Percentiles rank a stretch among this genome's conserved stretches.
phyloP scores from a whole-genome alignment of 2,797 vertebrate genomes.

The Lophotriccus pileatus region DNA sequence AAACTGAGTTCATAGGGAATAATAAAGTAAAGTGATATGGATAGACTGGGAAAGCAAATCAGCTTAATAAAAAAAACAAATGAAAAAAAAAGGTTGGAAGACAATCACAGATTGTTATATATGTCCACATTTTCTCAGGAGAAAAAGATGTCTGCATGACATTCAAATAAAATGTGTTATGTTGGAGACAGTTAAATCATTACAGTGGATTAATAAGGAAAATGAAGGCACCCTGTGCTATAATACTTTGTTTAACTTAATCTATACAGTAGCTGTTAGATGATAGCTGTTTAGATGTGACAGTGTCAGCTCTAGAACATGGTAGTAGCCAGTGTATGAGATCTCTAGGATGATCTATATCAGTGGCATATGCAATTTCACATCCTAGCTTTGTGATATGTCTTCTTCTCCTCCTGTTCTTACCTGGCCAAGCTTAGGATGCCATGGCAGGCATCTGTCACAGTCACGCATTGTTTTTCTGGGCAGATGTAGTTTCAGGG shows the following conservation, averaged over 20 bases:
- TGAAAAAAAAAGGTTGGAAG: not conserved
- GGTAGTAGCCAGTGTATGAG: not conserved
- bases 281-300: not conserved
- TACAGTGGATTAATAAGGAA: not conserved
- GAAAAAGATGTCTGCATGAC: not conserved
- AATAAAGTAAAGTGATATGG: not conserved
- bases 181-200: not conserved
- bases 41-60: not conserved
- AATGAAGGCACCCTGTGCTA: not conserved
- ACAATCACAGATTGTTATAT: not conserved
- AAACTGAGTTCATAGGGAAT: not conserved
- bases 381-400: not conserved
- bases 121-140: not conserved
- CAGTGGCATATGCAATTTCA: not conserved
- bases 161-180: not conserved
- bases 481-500: not conserved
- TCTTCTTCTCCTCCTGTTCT: not conserved
- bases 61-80: not conserved
- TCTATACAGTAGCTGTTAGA: not conserved
- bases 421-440: not conserved
- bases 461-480: not conserved
- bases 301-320: not conserved
- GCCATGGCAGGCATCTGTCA: not conserved
- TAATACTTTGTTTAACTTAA: not conserved
- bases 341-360: not conserved